Conservation (phyloP, 2,888 invertebrate genomes). For the Ferrisia virgata region DNA sequence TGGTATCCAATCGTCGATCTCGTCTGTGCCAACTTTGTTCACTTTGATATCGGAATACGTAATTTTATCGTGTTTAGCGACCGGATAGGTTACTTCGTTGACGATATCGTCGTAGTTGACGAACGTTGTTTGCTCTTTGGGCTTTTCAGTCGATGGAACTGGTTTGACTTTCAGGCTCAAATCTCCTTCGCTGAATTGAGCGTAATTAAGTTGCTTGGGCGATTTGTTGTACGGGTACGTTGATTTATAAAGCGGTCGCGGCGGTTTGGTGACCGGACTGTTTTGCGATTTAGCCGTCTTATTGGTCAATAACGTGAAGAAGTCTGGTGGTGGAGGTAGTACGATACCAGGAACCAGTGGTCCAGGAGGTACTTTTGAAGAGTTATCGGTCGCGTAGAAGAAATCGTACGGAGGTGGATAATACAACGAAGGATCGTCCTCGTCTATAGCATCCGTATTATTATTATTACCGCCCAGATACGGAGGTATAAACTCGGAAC, state of each 20-base stretch:
- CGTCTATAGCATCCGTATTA: conserved; percentile 74
- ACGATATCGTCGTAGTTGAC: conserved; percentile 55
- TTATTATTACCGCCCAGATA: conserved; percentile 62
- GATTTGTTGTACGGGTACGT: conserved; percentile 12
- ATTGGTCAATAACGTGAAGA: conserved; percentile 67
- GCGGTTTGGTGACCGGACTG: not conserved
- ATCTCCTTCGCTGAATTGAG: not conserved
- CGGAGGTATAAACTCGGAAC: conserved; percentile 64
- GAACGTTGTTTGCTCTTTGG: conserved; percentile 52
- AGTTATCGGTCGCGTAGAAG: conserved; percentile 75
- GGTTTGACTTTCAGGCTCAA: not conserved
- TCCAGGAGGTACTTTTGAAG: conserved; percentile 72
- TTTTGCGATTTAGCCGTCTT: not conserved
- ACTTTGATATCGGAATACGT: conserved; percentile 47
- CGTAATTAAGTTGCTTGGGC: conserved; percentile 29
- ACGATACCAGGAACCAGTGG: conserved; percentile 86
- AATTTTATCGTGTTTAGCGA: conserved; percentile 44
- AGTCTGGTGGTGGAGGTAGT: conserved; percentile 81
- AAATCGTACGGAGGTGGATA: conserved; percentile 90
- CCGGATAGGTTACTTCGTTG: conserved; percentile 49
- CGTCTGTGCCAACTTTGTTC: conserved; percentile 48
- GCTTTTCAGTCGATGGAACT: not conserved
- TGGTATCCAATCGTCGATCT: conserved; percentile 51
- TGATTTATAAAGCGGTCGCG: not conserved
- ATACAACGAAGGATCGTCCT: conserved; percentile 86